Evolutionary conservation across 1,140 invertebrate genomes (phyloP).

Genomic region (Microplitis demolitor): DNA sequence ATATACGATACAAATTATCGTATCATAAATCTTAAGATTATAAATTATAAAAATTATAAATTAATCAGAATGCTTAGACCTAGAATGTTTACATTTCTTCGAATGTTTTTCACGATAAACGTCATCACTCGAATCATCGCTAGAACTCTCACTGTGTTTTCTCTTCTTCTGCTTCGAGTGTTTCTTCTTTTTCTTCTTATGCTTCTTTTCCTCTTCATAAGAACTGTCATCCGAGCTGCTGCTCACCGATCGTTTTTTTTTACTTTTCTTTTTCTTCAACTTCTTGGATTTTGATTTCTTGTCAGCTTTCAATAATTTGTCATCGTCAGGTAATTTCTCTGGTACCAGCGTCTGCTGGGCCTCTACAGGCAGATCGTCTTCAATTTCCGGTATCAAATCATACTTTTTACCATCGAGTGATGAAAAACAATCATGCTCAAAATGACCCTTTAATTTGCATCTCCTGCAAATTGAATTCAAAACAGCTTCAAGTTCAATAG

Average conservation of each 20-base stretch:
- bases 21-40: not conserved
- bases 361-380: constrained; percentile 32
- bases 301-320: constrained; percentile 28
- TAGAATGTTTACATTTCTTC: constrained; percentile 51
- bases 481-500: constrained; percentile 55
- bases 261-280: constrained; percentile 30
- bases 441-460: constrained; percentile 56
- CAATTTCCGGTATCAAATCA: constrained; percentile 54
- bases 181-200: constrained; percentile 45
- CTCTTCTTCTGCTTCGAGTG: constrained; percentile 42
- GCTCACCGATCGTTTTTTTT: constrained; percentile 3
- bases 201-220: constrained; percentile 31
- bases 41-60: constrained; percentile 11
- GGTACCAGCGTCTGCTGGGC: not conserved
- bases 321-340: constrained; percentile 7
- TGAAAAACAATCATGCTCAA: constrained; percentile 57
- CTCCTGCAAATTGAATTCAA: constrained; percentile 56
- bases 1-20: not conserved
- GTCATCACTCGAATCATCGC: constrained; percentile 31
- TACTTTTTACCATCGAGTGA: constrained; percentile 54
- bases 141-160: constrained; percentile 31
- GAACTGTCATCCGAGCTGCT: constrained; percentile 20
- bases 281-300: constrained; percentile 45
- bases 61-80: constrained; percentile 39
- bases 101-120: constrained; percentile 37